phyloP scores from a whole-genome alignment of 2,888 invertebrate genomes.

The Stenodema calcarata region DNA sequence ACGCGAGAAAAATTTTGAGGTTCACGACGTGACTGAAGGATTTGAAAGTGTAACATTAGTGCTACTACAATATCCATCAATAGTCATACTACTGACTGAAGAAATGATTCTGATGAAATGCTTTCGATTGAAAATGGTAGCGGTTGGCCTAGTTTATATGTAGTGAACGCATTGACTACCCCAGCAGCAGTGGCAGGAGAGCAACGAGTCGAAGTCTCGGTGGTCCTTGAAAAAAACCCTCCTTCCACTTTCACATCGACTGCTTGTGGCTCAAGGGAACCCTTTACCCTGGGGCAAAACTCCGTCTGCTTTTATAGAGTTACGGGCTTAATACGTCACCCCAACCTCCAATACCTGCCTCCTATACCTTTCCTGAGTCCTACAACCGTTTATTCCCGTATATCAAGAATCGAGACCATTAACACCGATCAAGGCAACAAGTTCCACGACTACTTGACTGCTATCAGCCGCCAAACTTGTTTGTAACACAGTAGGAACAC shows the following conservation, averaged over 20 bases:
- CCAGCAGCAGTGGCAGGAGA: neutral
- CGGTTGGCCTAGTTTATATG: neutral
- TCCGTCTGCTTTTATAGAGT: constrained; percentile 12
- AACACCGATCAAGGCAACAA: neutral
- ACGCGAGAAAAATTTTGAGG: too few species aligned
- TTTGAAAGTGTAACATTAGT: too few species aligned
- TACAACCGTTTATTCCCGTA: neutral
- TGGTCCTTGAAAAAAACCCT: neutral
- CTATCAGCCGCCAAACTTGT: neutral
- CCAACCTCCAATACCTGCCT: neutral
- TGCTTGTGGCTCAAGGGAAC: neutral
- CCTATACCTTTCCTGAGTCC: neutral
- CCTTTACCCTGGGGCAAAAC: constrained; percentile 7
- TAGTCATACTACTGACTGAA: too few species aligned
- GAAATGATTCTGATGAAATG: too few species aligned
- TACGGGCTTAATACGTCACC: constrained; percentile 6
- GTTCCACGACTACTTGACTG: neutral
- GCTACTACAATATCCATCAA: too few species aligned
- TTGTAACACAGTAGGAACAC: neutral
- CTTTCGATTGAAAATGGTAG: neutral
- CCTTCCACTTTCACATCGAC: neutral
- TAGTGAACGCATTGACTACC: neutral
- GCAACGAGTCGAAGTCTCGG: neutral
- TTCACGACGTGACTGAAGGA: too few species aligned
- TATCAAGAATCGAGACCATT: constrained; percentile 4